phyloP scores from a whole-genome alignment of 1,140 invertebrate species.

The Leptinotarsa defecta region DNA sequence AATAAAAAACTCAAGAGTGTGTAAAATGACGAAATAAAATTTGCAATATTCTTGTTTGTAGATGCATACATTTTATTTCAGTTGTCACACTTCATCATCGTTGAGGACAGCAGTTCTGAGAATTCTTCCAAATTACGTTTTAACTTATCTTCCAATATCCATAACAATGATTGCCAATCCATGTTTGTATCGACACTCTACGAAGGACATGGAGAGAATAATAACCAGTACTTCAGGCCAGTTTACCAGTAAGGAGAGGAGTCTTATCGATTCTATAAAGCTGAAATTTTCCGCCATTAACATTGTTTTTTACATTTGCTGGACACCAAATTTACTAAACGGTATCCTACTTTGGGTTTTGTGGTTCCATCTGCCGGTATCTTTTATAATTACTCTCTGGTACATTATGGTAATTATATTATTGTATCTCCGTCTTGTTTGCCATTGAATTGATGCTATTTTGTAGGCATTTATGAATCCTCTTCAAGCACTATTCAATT shows the following conservation, averaged over 20 bases:
- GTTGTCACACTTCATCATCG: conserved; percentile 70
- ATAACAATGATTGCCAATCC: conserved; percentile 79
- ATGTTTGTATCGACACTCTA: conserved; percentile 69
- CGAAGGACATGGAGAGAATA: conserved; percentile 66
- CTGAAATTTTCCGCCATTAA: conserved; percentile 78
- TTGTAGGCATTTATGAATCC: conserved; percentile 79
- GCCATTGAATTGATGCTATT: not conserved
- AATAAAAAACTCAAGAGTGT: too few relatives aligned
- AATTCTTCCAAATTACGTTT: conserved; percentile 78
- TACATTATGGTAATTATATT: conserved; percentile 75
- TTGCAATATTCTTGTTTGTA: too few relatives aligned
- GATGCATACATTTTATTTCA: conserved; percentile 56
- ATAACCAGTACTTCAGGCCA: conserved; percentile 66
- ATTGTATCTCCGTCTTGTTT: too few relatives aligned
- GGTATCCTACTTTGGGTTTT: conserved; percentile 75
- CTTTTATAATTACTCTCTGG: conserved; percentile 72
- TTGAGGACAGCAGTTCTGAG: conserved; percentile 64
- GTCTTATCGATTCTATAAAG: conserved; percentile 70
- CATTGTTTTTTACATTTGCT: conserved; percentile 78
- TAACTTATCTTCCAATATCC: conserved; percentile 73
- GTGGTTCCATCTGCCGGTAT: conserved; percentile 73
- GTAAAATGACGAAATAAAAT: too few relatives aligned
- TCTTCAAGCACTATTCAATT: conserved; percentile 80
- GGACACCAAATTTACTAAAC: conserved; percentile 80
- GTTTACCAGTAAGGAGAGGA: conserved; percentile 72